Conservation (phyloP, 2,797 vertebrate species). For the Sebastes oblongus region DNA sequence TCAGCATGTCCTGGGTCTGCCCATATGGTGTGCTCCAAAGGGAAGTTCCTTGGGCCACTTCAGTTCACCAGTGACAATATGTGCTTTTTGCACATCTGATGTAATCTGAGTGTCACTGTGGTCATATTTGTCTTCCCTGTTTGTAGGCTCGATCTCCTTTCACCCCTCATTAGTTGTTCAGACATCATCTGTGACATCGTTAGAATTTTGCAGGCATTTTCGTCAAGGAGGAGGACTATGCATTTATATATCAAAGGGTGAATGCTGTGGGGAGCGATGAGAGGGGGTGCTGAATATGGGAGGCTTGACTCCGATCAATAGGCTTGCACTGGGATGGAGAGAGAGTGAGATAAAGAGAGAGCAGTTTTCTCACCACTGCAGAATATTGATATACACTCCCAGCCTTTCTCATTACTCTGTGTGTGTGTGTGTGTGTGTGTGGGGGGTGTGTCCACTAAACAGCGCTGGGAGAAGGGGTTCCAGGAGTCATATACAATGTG, state of each 20-base stretch:
- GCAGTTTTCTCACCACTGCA: slow-evolving; percentile 58
- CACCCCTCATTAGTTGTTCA: neutral
- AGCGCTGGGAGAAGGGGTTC: neutral
- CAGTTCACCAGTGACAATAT: neutral
- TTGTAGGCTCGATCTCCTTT: neutral
- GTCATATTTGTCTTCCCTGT: neutral
- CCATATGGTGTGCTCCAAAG: neutral
- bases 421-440: neutral
- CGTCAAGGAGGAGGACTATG: neutral
- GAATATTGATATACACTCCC: slow-evolving; percentile 53
- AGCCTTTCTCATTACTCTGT: slow-evolving; percentile 32
- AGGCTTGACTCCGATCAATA: slow-evolving; percentile 54
- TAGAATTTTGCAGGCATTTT: slow-evolving; percentile 12
- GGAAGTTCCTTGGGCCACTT: neutral
- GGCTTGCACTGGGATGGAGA: slow-evolving; percentile 29
- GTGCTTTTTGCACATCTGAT: neutral
- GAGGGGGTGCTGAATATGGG: slow-evolving; percentile 6
- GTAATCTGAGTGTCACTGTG: neutral
- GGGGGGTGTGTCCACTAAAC: neutral
- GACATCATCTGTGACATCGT: neutral
- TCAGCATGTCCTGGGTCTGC: neutral
- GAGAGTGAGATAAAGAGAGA: slow-evolving; percentile 25
- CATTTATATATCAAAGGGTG: slow-evolving; percentile 3
- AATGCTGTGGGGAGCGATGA: neutral
- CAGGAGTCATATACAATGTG: slow-evolving; percentile 26